Evolutionary conservation across 1,140 invertebrate genomes (phyloP).

Genomic region (Sminthurides bifidus): DNA sequence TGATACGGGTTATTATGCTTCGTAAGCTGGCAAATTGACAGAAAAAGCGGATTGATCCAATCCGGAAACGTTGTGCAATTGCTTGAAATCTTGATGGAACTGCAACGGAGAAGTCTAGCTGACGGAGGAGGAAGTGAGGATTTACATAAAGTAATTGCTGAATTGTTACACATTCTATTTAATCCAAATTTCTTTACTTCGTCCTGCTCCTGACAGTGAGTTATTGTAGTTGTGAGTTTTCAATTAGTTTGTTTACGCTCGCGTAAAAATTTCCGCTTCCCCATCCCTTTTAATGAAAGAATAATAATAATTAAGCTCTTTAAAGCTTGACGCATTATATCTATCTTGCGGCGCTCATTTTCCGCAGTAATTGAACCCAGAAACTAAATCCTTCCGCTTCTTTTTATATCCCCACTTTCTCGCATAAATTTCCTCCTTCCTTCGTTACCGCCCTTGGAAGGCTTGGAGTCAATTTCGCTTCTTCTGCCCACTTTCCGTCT

Average conservation of each 20-base stretch:
- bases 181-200: slow-evolving; percentile 25
- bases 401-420: neutral
- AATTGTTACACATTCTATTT: slow-evolving; percentile 30
- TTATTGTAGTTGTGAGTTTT: slow-evolving; percentile 32
- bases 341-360: slow-evolving; percentile 23
- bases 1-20: no score
- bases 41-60: no score
- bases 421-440: no score
- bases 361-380: slow-evolving; percentile 25
- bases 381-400: slow-evolving; percentile 22
- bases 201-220: slow-evolving; percentile 32
- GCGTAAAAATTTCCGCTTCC: slow-evolving; percentile 28
- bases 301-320: slow-evolving; percentile 33
- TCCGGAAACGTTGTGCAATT: no score
- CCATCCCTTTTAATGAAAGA: slow-evolving; percentile 32
- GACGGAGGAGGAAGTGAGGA: no score
- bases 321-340: slow-evolving; percentile 30
- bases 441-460: no score
- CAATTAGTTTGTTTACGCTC: slow-evolving; percentile 33
- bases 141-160: slow-evolving; percentile 33
- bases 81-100: no score
- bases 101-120: no score
- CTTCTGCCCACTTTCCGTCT: no score
- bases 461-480: no score
- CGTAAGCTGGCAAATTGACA: no score